Conservation (phyloP, 1,140 invertebrate species). For the Whitmania pigra region DNA sequence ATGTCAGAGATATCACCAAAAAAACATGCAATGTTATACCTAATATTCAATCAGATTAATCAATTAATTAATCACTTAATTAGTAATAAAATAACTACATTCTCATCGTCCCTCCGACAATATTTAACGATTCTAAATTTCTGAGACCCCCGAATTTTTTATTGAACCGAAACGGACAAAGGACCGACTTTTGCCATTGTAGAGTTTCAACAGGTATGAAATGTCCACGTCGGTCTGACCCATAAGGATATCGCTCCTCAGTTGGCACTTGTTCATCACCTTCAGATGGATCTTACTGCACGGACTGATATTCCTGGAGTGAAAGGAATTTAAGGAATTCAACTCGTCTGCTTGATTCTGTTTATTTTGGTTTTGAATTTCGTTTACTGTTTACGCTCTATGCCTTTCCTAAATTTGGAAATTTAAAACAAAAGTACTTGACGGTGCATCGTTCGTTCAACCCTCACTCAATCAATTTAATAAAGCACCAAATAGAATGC, state of each 20-base stretch:
- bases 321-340: background rate
- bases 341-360: too few relatives aligned
- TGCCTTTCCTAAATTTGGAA: background rate
- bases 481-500: too few relatives aligned
- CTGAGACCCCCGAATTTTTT: too few relatives aligned
- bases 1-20: too few relatives aligned
- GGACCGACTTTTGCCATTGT: slow-evolving; percentile 8
- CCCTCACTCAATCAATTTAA: too few relatives aligned
- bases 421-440: background rate
- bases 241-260: background rate
- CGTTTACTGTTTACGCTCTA: background rate
- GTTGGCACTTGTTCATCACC: slow-evolving; percentile 9
- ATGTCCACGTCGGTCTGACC: background rate
- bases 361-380: background rate
- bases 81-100: too few relatives aligned
- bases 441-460: too few relatives aligned
- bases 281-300: slow-evolving; percentile 7
- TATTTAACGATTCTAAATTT: too few relatives aligned
- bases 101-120: too few relatives aligned
- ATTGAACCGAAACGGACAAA: background rate
- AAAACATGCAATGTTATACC: too few relatives aligned
- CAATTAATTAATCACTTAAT: too few relatives aligned
- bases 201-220: background rate
- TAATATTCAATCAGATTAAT: too few relatives aligned
- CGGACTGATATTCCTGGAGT: background rate